Evolutionary conservation across 2,888 invertebrate genomes (phyloP), one percentile per base, ranked within the genome.

Genomic region (Drosophila demipolita): DNA sequence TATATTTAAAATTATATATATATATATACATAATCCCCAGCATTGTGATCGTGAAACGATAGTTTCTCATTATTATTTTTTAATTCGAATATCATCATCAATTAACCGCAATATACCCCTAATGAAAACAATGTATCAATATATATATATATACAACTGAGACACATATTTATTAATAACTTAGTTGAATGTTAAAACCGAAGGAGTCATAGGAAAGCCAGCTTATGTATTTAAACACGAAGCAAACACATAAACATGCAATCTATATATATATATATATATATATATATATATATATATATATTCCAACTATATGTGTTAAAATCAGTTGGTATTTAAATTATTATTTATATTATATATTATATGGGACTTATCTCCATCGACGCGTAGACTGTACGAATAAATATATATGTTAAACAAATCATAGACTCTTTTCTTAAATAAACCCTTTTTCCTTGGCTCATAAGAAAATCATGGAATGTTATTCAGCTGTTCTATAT

Each of bases 31-130:
- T 67, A 65, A 73, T 60, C 70, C 71, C 74, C 70, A 69, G 61
- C 57, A 80, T 75, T 77, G 80, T 80, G 76, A 79, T 79, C 55
- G 52, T 70, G 23, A 68, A 68, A 73, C 59, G 40, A 65, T 61
- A 73, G 69, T 75, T 73, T 76, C 67, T 71, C 70, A 79, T 73
- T 73, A 72, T 78, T 52, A 62, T 69, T 72, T 68, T 38, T 65
- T 53, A 76, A 65, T 49, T 57, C 49, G 23, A 67, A 55, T 55
- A 52, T 38, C 54, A 55, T 42, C 61, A 45, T 12, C 49, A 65
- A 60, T 60, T 53, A 55, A 8, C 40, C n/a, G 42, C 61, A 54
- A 67, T 38, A 61, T 5, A 33, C 49, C 48, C 26, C 66, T 35
- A 40, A 49, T 50, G 40, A 54, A 54, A 62, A 32, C 62, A 58